phyloP scores from a whole-genome alignment of 2,888 invertebrate species.

The Agrochola circellaris region DNA sequence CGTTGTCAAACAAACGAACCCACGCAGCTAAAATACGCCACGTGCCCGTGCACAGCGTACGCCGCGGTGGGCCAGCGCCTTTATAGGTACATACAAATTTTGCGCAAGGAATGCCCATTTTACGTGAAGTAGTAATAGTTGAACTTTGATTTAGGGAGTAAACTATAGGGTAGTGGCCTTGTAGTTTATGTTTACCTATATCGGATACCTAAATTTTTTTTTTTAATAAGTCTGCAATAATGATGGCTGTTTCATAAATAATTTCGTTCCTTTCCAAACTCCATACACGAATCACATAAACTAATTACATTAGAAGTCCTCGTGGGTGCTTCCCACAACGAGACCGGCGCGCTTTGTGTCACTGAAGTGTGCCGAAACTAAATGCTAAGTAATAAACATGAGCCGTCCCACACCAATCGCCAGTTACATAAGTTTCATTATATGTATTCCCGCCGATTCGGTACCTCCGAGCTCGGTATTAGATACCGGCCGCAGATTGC shows the following conservation, averaged over 20 bases:
- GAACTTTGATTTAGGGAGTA: background rate
- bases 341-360: background rate
- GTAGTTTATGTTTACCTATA: background rate
- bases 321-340: background rate
- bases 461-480: background rate
- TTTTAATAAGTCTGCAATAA: background rate
- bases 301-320: background rate
- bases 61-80: too few relatives aligned
- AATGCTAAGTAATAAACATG: conserved; percentile 14
- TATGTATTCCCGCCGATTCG: background rate
- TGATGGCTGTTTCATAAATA: background rate
- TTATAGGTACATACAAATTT: background rate
- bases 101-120: background rate
- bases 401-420: background rate
- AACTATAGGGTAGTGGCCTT: background rate
- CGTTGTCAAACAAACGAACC: too few relatives aligned
- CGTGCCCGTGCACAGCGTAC: too few relatives aligned
- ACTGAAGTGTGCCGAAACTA: background rate
- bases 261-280: background rate
- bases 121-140: background rate
- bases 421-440: background rate
- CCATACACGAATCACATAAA: background rate
- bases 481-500: conserved; percentile 3
- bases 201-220: background rate
- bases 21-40: too few relatives aligned